Percentiles rank a stretch among this genome's conserved stretches.
phyloP scores from a whole-genome alignment of 2,113 vertebrate species.

The Paralichthys olivaceus region DNA sequence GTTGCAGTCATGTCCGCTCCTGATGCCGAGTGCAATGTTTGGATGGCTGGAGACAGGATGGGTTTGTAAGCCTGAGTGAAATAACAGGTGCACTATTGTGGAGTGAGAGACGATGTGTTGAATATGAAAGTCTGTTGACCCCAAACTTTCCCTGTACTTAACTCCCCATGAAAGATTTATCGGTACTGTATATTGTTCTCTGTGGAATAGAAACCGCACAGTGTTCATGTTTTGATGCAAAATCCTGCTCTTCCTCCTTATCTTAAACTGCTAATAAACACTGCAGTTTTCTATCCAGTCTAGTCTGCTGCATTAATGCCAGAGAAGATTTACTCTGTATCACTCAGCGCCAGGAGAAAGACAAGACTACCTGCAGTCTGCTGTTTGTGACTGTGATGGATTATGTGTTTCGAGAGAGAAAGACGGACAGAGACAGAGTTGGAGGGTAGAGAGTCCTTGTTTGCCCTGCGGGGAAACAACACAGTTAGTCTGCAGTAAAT shows the following conservation, averaged over 20 bases:
- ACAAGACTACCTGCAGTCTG: constrained; percentile 53
- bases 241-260: constrained; percentile 15
- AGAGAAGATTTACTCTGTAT: constrained; percentile 40
- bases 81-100: constrained; percentile 19
- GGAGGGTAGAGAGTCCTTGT: constrained; percentile 50
- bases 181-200: not conserved
- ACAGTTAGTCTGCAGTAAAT: constrained; percentile 6
- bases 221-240: not conserved
- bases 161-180: constrained; percentile 24
- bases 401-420: constrained; percentile 51
- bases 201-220: not conserved
- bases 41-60: constrained; percentile 25
- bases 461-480: constrained; percentile 42
- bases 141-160: constrained; percentile 21
- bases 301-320: constrained; percentile 33
- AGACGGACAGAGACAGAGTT: constrained; percentile 39
- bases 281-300: constrained; percentile 8
- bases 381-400: constrained; percentile 65
- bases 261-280: constrained; percentile 45
- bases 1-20: constrained; percentile 19
- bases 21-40: not conserved
- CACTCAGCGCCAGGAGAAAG: constrained; percentile 29
- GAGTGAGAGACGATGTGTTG: constrained; percentile 5
- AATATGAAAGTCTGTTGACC: constrained; percentile 31
- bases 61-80: constrained; percentile 15